A percentile compares a stretch with the other conserved stretches of the same genome.
Conservation (phyloP, 2,113 vertebrate genomes). For the Bufo bufo region DNA sequence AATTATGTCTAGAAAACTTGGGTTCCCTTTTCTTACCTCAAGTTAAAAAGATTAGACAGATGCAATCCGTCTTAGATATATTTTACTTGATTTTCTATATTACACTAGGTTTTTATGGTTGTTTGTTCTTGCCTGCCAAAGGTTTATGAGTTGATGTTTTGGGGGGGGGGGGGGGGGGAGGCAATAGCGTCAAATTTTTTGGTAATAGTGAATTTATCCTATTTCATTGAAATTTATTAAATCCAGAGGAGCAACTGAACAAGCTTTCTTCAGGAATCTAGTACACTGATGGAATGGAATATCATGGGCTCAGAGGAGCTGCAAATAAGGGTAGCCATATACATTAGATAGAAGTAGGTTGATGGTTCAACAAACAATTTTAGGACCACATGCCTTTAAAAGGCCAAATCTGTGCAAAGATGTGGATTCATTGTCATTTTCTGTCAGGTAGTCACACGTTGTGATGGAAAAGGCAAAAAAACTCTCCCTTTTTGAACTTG, state of each 20-base stretch:
- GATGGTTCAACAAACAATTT: too few species aligned
- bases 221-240: not conserved
- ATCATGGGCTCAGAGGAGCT: not conserved
- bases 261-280: not conserved
- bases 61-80: not conserved
- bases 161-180: not conserved
- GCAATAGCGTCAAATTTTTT: not conserved
- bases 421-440: too few species aligned
- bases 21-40: not conserved
- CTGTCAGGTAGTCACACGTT: too few species aligned
- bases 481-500: too few species aligned
- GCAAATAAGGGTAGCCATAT: not conserved
- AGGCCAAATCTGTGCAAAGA: too few species aligned
- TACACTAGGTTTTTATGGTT: not conserved
- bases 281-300: not conserved
- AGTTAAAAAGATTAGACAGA: not conserved
- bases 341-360: too few species aligned
- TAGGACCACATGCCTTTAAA: too few species aligned
- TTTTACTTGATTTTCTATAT: conserved; percentile 5
- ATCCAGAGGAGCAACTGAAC: too few species aligned
- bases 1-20: not conserved
- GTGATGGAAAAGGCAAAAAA: too few species aligned
- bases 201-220: not conserved
- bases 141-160: not conserved
- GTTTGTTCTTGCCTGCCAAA: not conserved